Evolutionary conservation across 2,797 vertebrate species (phyloP).

Genomic region (Siniperca obscura): DNA sequence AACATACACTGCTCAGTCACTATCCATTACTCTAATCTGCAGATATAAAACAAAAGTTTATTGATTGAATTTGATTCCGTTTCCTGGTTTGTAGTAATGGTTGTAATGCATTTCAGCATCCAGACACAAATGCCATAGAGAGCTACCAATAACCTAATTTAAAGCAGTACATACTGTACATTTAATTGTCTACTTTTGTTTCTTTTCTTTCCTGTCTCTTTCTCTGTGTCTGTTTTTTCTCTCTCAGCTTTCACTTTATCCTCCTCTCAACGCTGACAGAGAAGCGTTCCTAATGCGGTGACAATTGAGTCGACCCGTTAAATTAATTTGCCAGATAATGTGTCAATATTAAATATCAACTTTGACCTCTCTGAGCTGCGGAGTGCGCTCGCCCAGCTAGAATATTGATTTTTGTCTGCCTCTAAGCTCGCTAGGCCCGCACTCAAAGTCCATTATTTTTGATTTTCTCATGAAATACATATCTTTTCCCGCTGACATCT

Average conservation of each 20-base stretch:
- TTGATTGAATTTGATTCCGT: constrained; percentile 48
- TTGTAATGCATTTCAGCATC: constrained; percentile 25
- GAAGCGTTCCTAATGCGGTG: constrained; percentile 73
- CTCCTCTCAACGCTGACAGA: constrained; percentile 62
- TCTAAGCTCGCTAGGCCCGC: constrained; percentile 78
- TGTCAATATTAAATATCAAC: constrained; percentile 89
- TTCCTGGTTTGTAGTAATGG: constrained; percentile 34
- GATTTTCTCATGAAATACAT: constrained; percentile 92
- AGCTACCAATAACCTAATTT: constrained; percentile 29
- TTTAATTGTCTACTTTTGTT: constrained; percentile 44
- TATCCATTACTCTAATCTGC: constrained; percentile 44
- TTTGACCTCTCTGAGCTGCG: constrained; percentile 82
- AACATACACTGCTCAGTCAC: constrained; percentile 32
- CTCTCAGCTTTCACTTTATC: constrained; percentile 57
- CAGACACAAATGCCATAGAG: constrained; percentile 13
- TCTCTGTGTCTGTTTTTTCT: constrained; percentile 27
- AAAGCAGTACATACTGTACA: constrained; percentile 15
- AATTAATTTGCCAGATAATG: constrained; percentile 89
- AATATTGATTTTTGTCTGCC: constrained; percentile 87
- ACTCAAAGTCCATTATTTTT: constrained; percentile 92
- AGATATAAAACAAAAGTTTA: constrained; percentile 42
- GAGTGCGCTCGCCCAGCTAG: constrained; percentile 72
- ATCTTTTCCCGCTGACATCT: constrained; percentile 89
- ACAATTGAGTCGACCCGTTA: constrained; percentile 83
- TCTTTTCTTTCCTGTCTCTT: constrained; percentile 21